Base-by-base conservation (phyloP, 1,140 invertebrate genomes). In the Armadillidium nasatum region DNA sequence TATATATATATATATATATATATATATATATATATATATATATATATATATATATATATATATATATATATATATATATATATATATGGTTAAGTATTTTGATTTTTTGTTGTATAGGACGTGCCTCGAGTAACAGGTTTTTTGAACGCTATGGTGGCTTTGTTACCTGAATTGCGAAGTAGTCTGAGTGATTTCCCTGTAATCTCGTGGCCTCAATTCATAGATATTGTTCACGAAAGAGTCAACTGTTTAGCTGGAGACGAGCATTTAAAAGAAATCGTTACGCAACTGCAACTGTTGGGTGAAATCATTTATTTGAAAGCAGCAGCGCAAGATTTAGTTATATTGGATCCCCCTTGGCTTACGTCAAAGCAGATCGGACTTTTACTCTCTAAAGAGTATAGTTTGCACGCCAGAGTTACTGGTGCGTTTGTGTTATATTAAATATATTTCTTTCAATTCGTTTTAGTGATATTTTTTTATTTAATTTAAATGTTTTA, bases 281-380 rank as follows among this genome's bases (percentile, higher is more conserved):
- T 91, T n/a, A 86, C 89, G 80, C 90, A 92, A 82, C 84, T 92
- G 22, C 89, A 90, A 81, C 82, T 88, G 15, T 89, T 90, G 84
- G 91, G 91, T 78, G 90, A 92, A 85, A 87, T 87, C 77, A 85
- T 87, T 11, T 88, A 87, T 82, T 82, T 88, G 75, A 86, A 87
- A 73, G 86, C 84, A 78, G 86, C 87, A 44, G 78, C 82, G 46
- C 83, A 88, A 21, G 89, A 94, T 83, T 84, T 93, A n/a, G 87
- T 94, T 11, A 88, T 93, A 11, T 82, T 93, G 10, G 88, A 88
- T 83, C 90, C 92, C 0, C 87, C 88, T 70, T 94, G 93, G 93
- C 84, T 94, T 19, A 91, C 91, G 82, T 84, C 84, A 23, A 88
- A 91, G 76, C 87, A 94, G 10, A 85, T 93, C 23, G 91, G 92